Conservation (phyloP, 2,888 invertebrate genomes). For the Lasioglossum villosulum region DNA sequence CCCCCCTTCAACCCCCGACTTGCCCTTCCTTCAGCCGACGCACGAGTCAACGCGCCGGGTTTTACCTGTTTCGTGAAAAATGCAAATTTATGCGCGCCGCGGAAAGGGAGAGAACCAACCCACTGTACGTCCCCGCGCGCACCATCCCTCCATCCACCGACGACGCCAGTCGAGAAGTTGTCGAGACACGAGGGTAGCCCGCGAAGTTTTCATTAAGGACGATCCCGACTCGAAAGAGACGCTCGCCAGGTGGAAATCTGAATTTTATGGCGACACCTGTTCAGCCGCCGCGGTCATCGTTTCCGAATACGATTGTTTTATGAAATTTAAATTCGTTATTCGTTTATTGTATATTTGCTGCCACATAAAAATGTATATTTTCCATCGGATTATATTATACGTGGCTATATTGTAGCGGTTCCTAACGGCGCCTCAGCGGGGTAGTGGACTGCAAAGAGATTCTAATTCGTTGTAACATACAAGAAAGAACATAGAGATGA, state of each 20-base stretch:
- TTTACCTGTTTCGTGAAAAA: constrained; percentile 66
- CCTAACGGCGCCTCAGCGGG: background rate
- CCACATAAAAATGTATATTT: too few relatives aligned
- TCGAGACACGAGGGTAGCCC: constrained; percentile 17
- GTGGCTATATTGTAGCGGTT: too few relatives aligned
- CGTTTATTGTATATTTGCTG: too few relatives aligned
- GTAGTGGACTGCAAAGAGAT: background rate
- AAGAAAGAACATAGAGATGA: background rate
- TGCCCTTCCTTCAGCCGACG: background rate
- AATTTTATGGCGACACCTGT: constrained; percentile 46
- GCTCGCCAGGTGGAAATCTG: constrained; percentile 56
- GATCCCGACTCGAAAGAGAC: background rate
- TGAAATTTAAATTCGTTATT: background rate
- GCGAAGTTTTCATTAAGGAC: constrained; percentile 52
- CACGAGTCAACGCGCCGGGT: background rate
- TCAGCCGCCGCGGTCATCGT: background rate
- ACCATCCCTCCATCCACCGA: background rate
- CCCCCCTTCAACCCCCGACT: background rate
- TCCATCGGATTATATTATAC: too few relatives aligned
- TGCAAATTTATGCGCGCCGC: constrained; percentile 69
- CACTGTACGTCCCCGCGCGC: background rate
- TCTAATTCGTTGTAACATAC: background rate
- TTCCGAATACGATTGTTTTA: background rate
- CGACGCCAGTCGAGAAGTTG: background rate
- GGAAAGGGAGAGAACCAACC: background rate